Evolutionary conservation across 2,113 vertebrate species (phyloP).

Genomic region (Aldabrachelys gigantea): DNA sequence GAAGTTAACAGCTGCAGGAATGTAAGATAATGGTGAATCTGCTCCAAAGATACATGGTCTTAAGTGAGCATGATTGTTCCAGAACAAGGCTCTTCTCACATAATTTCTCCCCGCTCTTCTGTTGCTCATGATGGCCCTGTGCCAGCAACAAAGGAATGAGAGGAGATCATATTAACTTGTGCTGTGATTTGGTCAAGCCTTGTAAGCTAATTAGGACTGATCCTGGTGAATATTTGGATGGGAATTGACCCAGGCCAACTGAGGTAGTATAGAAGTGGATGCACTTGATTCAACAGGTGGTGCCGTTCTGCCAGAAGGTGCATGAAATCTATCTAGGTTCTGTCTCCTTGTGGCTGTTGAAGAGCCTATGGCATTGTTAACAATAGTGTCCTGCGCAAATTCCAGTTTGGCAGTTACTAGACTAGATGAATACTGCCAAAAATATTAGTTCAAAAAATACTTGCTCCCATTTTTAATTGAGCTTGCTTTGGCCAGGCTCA

Average conservation of each 20-base stretch:
- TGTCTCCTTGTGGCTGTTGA: not conserved
- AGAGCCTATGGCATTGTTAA: not conserved
- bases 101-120: not conserved
- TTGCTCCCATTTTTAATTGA: not conserved
- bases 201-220: not conserved
- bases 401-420: not conserved
- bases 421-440: not conserved
- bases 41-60: not conserved
- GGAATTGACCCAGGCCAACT: not conserved
- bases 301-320: not conserved
- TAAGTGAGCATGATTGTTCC: not conserved
- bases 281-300: not conserved
- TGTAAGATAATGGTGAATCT: not conserved
- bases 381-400: not conserved
- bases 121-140: not conserved
- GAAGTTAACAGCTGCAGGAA: not conserved
- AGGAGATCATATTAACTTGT: not conserved
- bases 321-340: not conserved
- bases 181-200: not conserved
- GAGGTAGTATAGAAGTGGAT: not conserved
- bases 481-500: not conserved
- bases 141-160: not conserved
- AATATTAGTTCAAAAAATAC: not conserved
- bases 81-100: not conserved
- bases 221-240: not conserved